These are phyloP conservation scores for Catharus minimus DNA, from an alignment of 2,113 vertebrate species.

Conservation along the genomic window DNA sequence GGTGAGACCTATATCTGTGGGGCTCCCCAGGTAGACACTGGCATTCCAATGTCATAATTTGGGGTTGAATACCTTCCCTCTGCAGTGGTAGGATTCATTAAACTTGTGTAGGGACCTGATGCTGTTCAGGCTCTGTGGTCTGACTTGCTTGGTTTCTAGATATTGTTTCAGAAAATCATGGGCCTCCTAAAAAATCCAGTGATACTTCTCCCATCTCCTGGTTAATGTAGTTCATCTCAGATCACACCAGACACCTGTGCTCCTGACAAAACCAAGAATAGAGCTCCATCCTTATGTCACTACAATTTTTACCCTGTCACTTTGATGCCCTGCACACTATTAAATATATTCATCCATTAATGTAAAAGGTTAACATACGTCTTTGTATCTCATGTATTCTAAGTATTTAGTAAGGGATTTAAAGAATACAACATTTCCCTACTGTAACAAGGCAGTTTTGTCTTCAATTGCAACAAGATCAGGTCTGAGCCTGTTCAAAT, in stretches of 20 bases:
- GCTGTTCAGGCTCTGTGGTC: neutral
- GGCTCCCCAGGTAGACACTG: neutral
- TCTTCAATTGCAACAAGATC: neutral
- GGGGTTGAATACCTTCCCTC: neutral
- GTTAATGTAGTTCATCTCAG: neutral
- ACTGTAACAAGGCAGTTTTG: neutral
- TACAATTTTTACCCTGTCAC: neutral
- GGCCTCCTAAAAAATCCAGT: neutral
- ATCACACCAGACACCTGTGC: neutral
- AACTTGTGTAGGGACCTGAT: neutral
- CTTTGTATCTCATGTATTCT: neutral
- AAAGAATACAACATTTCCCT: neutral
- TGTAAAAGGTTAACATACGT: neutral
- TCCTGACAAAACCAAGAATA: neutral
- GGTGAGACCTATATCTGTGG: accelerated
- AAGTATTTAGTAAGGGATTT: neutral
- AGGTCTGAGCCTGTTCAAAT: neutral
- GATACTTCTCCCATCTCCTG: neutral
- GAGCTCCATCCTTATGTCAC: neutral
- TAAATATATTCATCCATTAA: neutral
- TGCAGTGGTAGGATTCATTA: neutral
- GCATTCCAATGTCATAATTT: neutral
- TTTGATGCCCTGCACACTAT: neutral
- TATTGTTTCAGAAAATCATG: neutral
- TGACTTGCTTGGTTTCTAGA: neutral